A percentile compares a stretch with the other conserved stretches of the same genome.
phyloP scores from a whole-genome alignment of 1,140 invertebrate genomes.

The Hyles euphorbiae region DNA sequence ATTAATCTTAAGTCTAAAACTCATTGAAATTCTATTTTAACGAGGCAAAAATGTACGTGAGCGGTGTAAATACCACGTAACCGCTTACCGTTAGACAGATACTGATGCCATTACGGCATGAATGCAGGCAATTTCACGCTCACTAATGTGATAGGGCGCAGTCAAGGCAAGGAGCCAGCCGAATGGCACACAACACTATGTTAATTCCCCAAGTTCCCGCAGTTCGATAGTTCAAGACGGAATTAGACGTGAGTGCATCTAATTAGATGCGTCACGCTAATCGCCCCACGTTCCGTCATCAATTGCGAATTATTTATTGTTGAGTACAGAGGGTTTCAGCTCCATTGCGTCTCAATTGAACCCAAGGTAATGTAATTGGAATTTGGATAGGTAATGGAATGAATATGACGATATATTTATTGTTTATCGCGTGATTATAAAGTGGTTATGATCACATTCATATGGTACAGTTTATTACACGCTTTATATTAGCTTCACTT shows the following conservation, averaged over 20 bases:
- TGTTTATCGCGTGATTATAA: too few species aligned
- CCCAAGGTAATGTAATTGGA: too few species aligned
- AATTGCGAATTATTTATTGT: conserved; percentile 9
- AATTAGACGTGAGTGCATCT: conserved; percentile 20
- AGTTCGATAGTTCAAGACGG: conserved; percentile 11
- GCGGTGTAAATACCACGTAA: background rate
- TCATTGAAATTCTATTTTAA: too few species aligned
- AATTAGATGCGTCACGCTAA: conserved; percentile 31
- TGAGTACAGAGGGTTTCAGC: background rate
- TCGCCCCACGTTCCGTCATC: conserved; percentile 17
- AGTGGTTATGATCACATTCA: too few species aligned
- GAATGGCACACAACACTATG: conserved; percentile 16
- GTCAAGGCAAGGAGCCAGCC: conserved; percentile 9
- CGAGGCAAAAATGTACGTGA: too few species aligned
- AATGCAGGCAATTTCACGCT: conserved; percentile 29
- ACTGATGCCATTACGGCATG: conserved; percentile 6
- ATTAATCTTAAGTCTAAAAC: too few species aligned
- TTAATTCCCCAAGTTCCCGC: conserved; percentile 21
- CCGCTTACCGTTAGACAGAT: conserved; percentile 5
- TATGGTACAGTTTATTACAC: too few species aligned
- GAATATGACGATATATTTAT: too few species aligned
- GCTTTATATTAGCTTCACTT: too few species aligned
- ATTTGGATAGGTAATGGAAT: too few species aligned
- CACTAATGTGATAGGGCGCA: conserved; percentile 24
- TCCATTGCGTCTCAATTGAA: too few species aligned